These are phyloP conservation scores for Orussus abietinus DNA, from an alignment of 1,140 invertebrate genomes.

Conservation along the genomic window DNA sequence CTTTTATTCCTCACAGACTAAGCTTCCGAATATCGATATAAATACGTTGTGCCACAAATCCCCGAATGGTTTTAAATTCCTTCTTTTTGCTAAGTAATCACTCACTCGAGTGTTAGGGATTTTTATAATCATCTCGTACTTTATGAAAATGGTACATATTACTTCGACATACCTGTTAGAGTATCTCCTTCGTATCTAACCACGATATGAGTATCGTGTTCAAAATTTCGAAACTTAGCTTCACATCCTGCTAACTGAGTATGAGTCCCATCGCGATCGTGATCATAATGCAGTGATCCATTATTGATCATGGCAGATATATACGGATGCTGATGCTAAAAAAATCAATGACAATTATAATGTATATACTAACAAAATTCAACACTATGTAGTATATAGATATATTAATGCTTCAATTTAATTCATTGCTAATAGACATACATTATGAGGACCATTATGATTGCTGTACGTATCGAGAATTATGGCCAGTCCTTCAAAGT, in stretches of 20 bases:
- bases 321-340: slow-evolving; percentile 95
- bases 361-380: neutral
- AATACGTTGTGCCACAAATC: no score
- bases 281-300: slow-evolving; percentile 92
- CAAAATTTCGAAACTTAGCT: slow-evolving; percentile 89
- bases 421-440: slow-evolving; percentile 53
- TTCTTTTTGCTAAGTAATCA: no score
- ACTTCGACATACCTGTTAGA: slow-evolving; percentile 72
- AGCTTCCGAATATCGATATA: no score
- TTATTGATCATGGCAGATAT: slow-evolving; percentile 99
- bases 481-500: slow-evolving; percentile 87
- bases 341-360: slow-evolving; percentile 10
- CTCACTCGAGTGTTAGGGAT: neutral
- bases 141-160: neutral
- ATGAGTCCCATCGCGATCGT: slow-evolving; percentile 97
- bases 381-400: neutral
- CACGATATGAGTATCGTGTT: slow-evolving; percentile 86
- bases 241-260: slow-evolving; percentile 93
- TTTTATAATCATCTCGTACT: neutral
- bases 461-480: slow-evolving; percentile 99
- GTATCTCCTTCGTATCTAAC: slow-evolving; percentile 89
- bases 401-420: neutral
- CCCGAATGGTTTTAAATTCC: no score
- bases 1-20: no score
- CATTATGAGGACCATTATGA: slow-evolving; percentile 97